A percentile compares a stretch with the other conserved stretches of the same genome.
Evolutionary conservation across 2,113 vertebrate species (phyloP).

Genomic region (Osmerus eperlanus): DNA sequence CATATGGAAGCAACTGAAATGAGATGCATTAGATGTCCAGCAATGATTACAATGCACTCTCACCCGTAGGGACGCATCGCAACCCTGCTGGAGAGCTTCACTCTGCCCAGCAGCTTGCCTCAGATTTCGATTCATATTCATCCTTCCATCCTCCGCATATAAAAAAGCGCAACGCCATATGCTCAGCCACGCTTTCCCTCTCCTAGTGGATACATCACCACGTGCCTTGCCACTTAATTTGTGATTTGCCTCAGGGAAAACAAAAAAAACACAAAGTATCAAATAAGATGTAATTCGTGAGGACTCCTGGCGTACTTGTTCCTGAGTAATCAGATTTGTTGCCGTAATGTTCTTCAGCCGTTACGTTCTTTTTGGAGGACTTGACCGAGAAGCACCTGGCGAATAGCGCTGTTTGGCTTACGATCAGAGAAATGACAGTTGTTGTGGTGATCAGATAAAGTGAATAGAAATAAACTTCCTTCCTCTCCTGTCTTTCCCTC

Average conservation of each 20-base stretch:
- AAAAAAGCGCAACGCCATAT: constrained; percentile 43
- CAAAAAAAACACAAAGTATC: background rate
- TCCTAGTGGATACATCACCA: constrained; percentile 9
- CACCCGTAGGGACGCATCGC: background rate
- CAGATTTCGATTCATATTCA: constrained; percentile 41
- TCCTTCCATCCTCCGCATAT: constrained; percentile 26
- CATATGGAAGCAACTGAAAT: constrained; percentile 14
- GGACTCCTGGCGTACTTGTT: constrained; percentile 3
- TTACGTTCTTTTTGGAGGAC: no score
- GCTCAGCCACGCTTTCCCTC: constrained; percentile 33
- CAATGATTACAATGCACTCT: constrained; percentile 8
- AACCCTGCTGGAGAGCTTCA: constrained; percentile 10
- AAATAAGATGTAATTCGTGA: no score
- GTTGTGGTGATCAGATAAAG: background rate
- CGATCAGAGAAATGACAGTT: background rate
- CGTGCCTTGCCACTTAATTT: constrained; percentile 7
- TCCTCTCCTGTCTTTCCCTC: no score
- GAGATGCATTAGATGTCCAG: constrained; percentile 10
- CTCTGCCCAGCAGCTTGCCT: constrained; percentile 24
- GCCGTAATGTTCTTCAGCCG: no score
- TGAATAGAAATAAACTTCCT: background rate
- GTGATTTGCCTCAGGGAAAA: background rate
- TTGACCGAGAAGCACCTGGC: no score
- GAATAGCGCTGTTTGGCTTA: background rate
- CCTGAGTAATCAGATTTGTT: constrained; percentile 2